Base-by-base conservation (phyloP, 2,888 invertebrate genomes). In the Germaria angustata region DNA sequence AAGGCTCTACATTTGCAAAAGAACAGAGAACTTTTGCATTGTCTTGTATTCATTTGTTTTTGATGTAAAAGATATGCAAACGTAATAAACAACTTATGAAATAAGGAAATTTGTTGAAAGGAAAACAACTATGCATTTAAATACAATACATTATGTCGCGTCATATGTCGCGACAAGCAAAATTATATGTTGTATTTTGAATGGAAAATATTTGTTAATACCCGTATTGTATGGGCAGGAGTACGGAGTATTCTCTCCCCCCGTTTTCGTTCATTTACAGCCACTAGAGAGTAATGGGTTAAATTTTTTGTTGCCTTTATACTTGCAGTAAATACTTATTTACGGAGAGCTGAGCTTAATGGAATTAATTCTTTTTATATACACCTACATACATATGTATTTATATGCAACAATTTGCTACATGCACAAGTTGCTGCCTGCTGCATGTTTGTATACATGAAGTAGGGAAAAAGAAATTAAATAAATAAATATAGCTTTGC, bases 131-230 rank as follows among this genome's bases (percentile, higher is more conserved):
- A 28, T 28, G 6, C 6, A 32, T 61, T 61, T 73, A 51, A 76
- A 59, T 49, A 53, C 39, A 76, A 79, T 71, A 39, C 61, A 55
- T 59, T 49, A 49, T 65, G 89, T 86, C 89, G 88, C 89, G 89
- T 87, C 90, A 88, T 87, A 86, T 88, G 89, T 88, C 89, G 89
- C 89, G 89, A 88, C 89, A 87, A 66, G 66, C 36, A 87, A 89
- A 89, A 89, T 89, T 89, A 89, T 88, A 90, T 79, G 41, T 61
- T 84, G 3, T 59, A 32, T 20, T 57, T 57, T 20, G 7, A 11
- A 44, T 55, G 5, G 22, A 55, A 72, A 71, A 36, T 49, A 41
- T 59, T 68, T 76, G 2, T 41, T 46, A 28, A 28, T 28, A 28
- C 6, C 6, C 28, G 28, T 28, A 28, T 28, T 5, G 4, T 3